Evolutionary conservation across 2,113 vertebrate genomes (phyloP).

Genomic region (Clarias macrocephalus): DNA sequence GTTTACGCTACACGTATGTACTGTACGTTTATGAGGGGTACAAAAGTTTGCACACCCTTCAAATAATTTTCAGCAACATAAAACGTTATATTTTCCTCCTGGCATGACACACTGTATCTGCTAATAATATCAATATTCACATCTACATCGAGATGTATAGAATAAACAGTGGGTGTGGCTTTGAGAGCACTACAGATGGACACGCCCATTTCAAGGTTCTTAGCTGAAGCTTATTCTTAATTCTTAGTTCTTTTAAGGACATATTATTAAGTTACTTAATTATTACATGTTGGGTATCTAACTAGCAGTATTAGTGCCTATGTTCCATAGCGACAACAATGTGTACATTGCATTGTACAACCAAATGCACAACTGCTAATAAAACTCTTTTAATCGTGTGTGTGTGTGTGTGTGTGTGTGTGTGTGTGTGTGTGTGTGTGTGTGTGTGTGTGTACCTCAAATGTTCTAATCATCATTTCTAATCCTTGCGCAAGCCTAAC

Average conservation of each 20-base stretch:
- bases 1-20: neutral
- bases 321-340: too few species aligned
- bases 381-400: too few species aligned
- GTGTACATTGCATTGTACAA: neutral
- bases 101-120: neutral
- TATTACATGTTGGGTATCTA: neutral
- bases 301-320: neutral
- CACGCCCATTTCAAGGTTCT: neutral
- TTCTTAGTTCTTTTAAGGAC: neutral
- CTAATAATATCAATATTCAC: neutral
- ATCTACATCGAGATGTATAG: neutral
- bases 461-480: neutral
- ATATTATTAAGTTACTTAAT: neutral
- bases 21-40: neutral
- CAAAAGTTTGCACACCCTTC: neutral
- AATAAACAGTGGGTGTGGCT: neutral
- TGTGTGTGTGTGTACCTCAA: neutral
- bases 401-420: neutral
- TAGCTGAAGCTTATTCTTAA: neutral
- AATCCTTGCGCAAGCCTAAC: neutral
- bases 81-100: neutral
- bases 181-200: neutral
- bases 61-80: neutral
- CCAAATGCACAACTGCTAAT: neutral
- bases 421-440: neutral